These are phyloP conservation scores for Ophthalmolycus amberensis DNA, from an alignment of 2,113 vertebrate genomes.

Conservation along the genomic window DNA sequence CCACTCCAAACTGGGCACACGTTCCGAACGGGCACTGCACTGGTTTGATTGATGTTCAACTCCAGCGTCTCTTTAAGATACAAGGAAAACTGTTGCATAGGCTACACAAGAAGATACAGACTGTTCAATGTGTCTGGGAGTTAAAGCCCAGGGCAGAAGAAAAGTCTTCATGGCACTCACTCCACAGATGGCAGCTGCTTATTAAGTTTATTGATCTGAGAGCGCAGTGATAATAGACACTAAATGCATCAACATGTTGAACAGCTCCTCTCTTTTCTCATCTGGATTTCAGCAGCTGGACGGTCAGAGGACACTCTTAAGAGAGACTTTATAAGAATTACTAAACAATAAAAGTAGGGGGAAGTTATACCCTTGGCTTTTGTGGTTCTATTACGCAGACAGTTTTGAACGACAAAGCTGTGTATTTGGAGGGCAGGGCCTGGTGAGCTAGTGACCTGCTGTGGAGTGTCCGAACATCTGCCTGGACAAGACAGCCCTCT, in stretches of 20 bases:
- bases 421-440: not conserved
- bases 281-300: not conserved
- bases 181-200: slow-evolving; percentile 5
- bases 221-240: slow-evolving; percentile 9
- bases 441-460: slow-evolving; percentile 76
- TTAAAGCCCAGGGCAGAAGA: slow-evolving; percentile 5
- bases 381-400: not conserved
- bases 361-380: not conserved
- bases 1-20: not conserved
- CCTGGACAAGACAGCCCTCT: slow-evolving; percentile 81
- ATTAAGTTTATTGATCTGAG: slow-evolving; percentile 27
- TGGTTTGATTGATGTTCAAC: not conserved
- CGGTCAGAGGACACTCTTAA: not conserved
- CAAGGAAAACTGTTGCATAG: not conserved
- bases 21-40: not conserved
- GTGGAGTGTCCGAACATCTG: slow-evolving; percentile 84
- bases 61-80: not conserved
- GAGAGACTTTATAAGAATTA: not conserved
- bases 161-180: not conserved
- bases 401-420: not conserved
- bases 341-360: not conserved
- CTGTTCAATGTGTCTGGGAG: not conserved
- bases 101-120: not conserved
- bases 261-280: not conserved
- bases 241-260: slow-evolving; percentile 13